These are phyloP conservation scores for Melanotaenia pygmaea DNA, from an alignment of 2,797 vertebrate genomes.

Conservation along the genomic window DNA sequence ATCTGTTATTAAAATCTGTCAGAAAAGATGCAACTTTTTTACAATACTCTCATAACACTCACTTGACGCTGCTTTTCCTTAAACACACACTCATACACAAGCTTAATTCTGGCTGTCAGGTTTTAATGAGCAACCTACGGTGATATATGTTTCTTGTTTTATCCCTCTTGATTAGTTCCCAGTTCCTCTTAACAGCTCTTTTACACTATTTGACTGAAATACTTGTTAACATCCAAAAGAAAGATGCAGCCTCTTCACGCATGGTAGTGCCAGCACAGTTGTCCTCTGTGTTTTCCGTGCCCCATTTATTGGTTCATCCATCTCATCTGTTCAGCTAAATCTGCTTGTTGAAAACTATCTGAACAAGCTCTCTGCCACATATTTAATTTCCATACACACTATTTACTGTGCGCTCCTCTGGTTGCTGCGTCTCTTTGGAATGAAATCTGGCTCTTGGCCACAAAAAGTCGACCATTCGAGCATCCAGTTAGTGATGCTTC, in stretches of 20 bases:
- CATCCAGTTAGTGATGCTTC: slow-evolving; percentile 78
- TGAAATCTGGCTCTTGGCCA: slow-evolving; percentile 69
- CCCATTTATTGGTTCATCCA: slow-evolving; percentile 58
- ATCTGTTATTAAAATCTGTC: neutral
- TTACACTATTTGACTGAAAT: slow-evolving; percentile 45
- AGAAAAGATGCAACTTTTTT: slow-evolving; percentile 11
- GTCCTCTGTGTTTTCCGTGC: slow-evolving; percentile 54
- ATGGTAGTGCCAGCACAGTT: slow-evolving; percentile 34
- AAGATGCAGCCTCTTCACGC: slow-evolving; percentile 30
- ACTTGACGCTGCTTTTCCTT: slow-evolving; percentile 21
- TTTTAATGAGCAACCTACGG: slow-evolving; percentile 49
- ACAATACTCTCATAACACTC: slow-evolving; percentile 4
- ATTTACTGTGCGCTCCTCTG: slow-evolving; percentile 57
- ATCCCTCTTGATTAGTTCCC: slow-evolving; percentile 34
- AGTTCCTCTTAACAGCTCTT: slow-evolving; percentile 29
- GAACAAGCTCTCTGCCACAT: slow-evolving; percentile 36
- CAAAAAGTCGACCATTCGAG: slow-evolving; percentile 71
- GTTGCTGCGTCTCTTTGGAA: slow-evolving; percentile 64
- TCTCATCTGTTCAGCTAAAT: slow-evolving; percentile 71
- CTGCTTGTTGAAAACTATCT: slow-evolving; percentile 71
- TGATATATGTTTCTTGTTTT: slow-evolving; percentile 23
- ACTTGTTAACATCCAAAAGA: slow-evolving; percentile 36
- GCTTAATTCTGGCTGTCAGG: slow-evolving; percentile 13
- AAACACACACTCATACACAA: slow-evolving; percentile 2
- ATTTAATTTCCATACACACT: slow-evolving; percentile 65